phyloP scores from a whole-genome alignment of 2,888 invertebrate genomes.

The Ariolimax columbianus region DNA sequence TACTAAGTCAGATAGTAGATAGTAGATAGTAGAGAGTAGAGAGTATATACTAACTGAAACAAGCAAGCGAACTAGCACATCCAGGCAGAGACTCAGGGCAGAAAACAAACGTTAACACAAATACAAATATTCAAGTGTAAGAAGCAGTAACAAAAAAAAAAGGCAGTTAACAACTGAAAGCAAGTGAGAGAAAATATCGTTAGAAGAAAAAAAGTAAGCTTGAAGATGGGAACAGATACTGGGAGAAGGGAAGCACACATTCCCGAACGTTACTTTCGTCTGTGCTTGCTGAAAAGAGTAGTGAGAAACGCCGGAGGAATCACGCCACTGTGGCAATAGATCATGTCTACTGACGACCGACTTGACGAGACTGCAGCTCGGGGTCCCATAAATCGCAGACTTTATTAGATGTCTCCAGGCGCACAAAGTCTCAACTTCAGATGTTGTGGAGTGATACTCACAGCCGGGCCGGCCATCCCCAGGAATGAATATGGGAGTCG shows the following conservation, averaged over 20 bases:
- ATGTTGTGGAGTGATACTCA: neutral
- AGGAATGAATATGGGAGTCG: neutral
- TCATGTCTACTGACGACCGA: constrained; percentile 25
- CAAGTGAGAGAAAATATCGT: constrained; percentile 1
- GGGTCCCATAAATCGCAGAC: constrained; percentile 31
- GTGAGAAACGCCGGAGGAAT: neutral
- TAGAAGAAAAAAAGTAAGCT: constrained; percentile 1
- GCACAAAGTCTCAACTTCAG: constrained; percentile 18
- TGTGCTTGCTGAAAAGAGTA: neutral
- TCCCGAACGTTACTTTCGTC: neutral
- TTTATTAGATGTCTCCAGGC: constrained; percentile 38
- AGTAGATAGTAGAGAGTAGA: too few relatives aligned
- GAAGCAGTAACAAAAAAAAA: neutral
- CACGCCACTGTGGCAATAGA: constrained; percentile 23
- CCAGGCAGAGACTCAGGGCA: neutral
- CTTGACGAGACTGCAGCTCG: neutral
- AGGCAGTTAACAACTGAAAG: constrained; percentile 11
- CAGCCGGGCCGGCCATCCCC: neutral
- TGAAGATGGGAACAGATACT: neutral
- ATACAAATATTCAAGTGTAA: neutral
- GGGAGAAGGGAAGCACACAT: neutral
- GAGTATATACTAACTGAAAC: neutral
- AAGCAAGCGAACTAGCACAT: neutral
- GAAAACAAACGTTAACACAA: neutral
- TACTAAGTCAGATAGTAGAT: too few relatives aligned